Percentiles rank a stretch among this genome's conserved stretches.
Conservation (phyloP, 2,888 invertebrate genomes). For the Amphipyra tragopoginis region DNA sequence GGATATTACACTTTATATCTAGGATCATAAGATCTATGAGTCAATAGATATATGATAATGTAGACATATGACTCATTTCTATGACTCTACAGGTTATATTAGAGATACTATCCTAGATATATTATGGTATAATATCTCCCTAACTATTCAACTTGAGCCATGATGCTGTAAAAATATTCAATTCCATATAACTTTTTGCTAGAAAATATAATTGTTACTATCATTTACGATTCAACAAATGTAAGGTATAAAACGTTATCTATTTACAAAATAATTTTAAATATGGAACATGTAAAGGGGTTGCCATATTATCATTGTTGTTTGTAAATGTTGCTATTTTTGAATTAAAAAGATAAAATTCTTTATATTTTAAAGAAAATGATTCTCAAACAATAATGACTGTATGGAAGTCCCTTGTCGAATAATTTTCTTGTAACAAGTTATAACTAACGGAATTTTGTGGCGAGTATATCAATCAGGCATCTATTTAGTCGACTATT, state of each 20-base stretch:
- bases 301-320: neutral
- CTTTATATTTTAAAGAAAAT: neutral
- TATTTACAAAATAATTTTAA: neutral
- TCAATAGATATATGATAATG: too few relatives aligned
- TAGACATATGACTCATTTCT: too few relatives aligned
- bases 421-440: conserved; percentile 24
- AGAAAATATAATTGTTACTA: conserved; percentile 15
- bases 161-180: conserved; percentile 8
- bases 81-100: too few relatives aligned
- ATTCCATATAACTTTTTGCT: conserved; percentile 44
- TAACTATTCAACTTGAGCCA: conserved; percentile 20
- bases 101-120: too few relatives aligned
- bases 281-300: neutral
- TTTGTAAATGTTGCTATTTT: conserved; percentile 17
- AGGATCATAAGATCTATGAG: too few relatives aligned
- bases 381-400: neutral
- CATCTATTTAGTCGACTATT: conserved; percentile 14
- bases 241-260: conserved; percentile 2
- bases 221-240: conserved; percentile 5
- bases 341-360: neutral
- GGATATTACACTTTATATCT: too few relatives aligned
- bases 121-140: too few relatives aligned
- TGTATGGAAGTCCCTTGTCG: neutral
- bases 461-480: conserved; percentile 13
- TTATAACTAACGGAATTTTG: conserved; percentile 24